phyloP scores from a whole-genome alignment of 2,888 invertebrate genomes.

The Andrena bucephala region DNA sequence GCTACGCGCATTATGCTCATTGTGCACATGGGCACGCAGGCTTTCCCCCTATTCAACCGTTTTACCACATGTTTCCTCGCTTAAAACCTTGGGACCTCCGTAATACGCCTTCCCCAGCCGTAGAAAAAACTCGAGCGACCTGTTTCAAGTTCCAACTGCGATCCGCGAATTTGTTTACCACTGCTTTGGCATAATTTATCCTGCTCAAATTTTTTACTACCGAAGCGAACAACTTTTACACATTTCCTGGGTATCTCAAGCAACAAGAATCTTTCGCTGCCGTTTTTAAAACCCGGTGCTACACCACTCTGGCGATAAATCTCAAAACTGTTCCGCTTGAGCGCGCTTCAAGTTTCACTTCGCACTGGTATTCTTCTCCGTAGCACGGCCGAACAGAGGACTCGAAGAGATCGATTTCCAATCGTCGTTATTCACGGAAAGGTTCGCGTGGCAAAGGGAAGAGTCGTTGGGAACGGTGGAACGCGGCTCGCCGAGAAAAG shows the following conservation, averaged over 20 bases:
- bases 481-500: slow-evolving; percentile 31
- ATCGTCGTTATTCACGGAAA: background rate
- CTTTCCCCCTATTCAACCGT: slow-evolving; percentile 35
- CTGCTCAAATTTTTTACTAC: too few species aligned
- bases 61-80: slow-evolving; percentile 35
- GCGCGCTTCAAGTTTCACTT: too few species aligned
- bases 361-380: too few species aligned
- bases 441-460: slow-evolving; percentile 1
- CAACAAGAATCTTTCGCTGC: too few species aligned
- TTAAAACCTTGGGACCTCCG: background rate
- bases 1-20: slow-evolving; percentile 57
- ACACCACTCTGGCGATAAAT: too few species aligned
- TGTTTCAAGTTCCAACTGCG: background rate
- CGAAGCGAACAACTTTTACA: too few species aligned
- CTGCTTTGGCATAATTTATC: too few species aligned
- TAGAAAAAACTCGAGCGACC: background rate
- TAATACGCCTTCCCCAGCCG: slow-evolving; percentile 33
- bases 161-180: background rate
- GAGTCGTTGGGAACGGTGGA: slow-evolving; percentile 4
- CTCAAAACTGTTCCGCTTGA: too few species aligned
- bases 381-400: too few species aligned
- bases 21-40: slow-evolving; percentile 39
- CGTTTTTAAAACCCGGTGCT: too few species aligned
- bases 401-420: background rate
- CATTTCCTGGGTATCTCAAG: too few species aligned